Base-by-base conservation (phyloP, 2,113 vertebrate species). In the Pleuronectes platessa region DNA sequence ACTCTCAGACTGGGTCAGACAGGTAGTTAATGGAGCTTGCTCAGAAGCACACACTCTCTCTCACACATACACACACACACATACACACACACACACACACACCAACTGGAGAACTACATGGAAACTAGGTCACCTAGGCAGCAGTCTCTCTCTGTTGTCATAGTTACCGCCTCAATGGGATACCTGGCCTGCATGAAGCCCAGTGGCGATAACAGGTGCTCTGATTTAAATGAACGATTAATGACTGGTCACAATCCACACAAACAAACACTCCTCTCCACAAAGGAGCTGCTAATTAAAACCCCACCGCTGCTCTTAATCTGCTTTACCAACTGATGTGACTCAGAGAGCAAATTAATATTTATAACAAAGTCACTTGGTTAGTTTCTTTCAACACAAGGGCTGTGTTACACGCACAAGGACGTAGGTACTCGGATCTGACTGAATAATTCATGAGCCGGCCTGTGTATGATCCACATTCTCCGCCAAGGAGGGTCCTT, bases 171-270 rank as follows among this genome's bases (percentile, higher is more conserved):
- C 89, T 92, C 82, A 2, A 76, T 78, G 78, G 88, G 88, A 86
- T 89, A 71, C 79, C 86, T 88, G 86, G 81, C 88, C 85, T 81
- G 81, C 74, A 65, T 67, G 74, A 74, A 86, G 73, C 70, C 37
- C 61, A 67, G 77, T 11, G 2, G 62, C 64, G 67, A 89, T 86
- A 91, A 90, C 92, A 92, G 88, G 89, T 91, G 88, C 79, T 92
- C 87, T 78, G 87, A 89, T 89, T 89, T 81, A 77, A 86, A 90
- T 90, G 81, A 92, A 92, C 88, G 90, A 92, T 93, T 91, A 91
- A 92, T 92, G 89, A 87, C 56, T 56, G 88, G 90, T 92, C 86
- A 82, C 40, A 68, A 81, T 76, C 71, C 47, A 51, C 55, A 63
- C 63, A 72, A 51, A 27, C 21, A 58, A 4, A 81, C 24, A 31